phyloP scores from a whole-genome alignment of 2,113 vertebrate genomes.

The Aegotheles bennettii region DNA sequence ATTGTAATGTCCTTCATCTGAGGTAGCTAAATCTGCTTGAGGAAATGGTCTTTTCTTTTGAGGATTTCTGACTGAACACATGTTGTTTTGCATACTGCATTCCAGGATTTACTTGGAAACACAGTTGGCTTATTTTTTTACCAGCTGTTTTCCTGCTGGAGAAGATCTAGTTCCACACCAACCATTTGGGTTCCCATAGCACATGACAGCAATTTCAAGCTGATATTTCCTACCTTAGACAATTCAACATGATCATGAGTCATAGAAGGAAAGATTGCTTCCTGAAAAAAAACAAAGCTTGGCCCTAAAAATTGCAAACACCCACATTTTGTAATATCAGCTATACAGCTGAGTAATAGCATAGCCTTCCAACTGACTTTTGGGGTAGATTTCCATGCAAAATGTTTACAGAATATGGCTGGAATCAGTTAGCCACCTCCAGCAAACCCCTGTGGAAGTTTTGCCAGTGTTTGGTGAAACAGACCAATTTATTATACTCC shows the following conservation, averaged over 20 bases:
- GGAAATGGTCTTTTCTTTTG: constrained; percentile 13
- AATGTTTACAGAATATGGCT: not conserved
- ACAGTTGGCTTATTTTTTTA: constrained; percentile 20
- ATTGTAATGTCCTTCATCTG: not conserved
- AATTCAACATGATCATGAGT: not conserved
- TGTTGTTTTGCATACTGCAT: constrained; percentile 49
- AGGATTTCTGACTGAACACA: constrained; percentile 21
- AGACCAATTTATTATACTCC: not conserved
- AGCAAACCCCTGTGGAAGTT: not conserved
- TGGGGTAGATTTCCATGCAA: not conserved
- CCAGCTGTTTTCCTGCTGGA: constrained; percentile 45
- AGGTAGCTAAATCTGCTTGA: not conserved
- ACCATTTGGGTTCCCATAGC: not conserved
- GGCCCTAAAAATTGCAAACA: not conserved
- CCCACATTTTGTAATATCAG: not conserved
- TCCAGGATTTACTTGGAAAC: constrained; percentile 54
- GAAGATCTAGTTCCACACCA: not conserved
- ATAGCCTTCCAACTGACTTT: not conserved
- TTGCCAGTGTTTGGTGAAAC: not conserved
- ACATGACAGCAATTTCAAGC: constrained; percentile 3
- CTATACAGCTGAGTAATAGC: not conserved
- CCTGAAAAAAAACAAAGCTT: not conserved
- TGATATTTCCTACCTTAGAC: constrained; percentile 24
- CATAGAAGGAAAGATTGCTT: not conserved
- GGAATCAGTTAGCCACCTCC: not conserved